Conservation (phyloP, 2,888 invertebrate species). For the Cremastobaeus sp. region DNA sequence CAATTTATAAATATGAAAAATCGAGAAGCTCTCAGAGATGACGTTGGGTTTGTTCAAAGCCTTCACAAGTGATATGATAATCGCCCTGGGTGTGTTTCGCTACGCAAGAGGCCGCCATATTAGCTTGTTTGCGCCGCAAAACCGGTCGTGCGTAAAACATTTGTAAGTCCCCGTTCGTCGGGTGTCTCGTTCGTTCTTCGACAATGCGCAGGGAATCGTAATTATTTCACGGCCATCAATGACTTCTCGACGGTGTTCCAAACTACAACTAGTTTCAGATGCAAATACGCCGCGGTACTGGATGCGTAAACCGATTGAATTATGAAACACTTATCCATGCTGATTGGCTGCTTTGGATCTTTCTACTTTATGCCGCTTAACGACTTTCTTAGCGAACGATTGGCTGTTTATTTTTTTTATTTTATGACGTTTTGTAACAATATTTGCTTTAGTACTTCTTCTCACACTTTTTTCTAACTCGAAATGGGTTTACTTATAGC, state of each 20-base stretch:
- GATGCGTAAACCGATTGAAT: slow-evolving; percentile 27
- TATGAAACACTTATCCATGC: slow-evolving; percentile 31
- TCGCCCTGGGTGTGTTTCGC: slow-evolving; percentile 39
- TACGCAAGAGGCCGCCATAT: slow-evolving; percentile 17
- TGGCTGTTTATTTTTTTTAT: background rate
- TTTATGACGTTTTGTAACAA: no score
- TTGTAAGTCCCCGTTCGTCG: slow-evolving; percentile 31
- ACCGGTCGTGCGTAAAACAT: slow-evolving; percentile 54
- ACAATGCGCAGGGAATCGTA: slow-evolving; percentile 50
- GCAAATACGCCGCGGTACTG: background rate
- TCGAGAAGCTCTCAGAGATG: background rate
- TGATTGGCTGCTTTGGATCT: slow-evolving; percentile 17
- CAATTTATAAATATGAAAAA: background rate
- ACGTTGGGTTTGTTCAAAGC: background rate
- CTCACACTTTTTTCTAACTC: no score
- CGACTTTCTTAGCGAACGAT: slow-evolving; percentile 1
- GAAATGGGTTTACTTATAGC: no score
- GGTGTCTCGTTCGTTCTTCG: slow-evolving; percentile 45
- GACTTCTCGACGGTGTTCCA: slow-evolving; percentile 11
- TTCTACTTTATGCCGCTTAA: slow-evolving; percentile 17
- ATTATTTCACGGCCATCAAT: slow-evolving; percentile 54
- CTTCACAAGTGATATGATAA: slow-evolving; percentile 46
- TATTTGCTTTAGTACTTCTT: no score
- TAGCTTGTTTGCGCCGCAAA: slow-evolving; percentile 36
- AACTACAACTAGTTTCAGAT: slow-evolving; percentile 12